Base-by-base conservation (phyloP, 1,140 invertebrate species). In the Procambarus virginalis region DNA sequence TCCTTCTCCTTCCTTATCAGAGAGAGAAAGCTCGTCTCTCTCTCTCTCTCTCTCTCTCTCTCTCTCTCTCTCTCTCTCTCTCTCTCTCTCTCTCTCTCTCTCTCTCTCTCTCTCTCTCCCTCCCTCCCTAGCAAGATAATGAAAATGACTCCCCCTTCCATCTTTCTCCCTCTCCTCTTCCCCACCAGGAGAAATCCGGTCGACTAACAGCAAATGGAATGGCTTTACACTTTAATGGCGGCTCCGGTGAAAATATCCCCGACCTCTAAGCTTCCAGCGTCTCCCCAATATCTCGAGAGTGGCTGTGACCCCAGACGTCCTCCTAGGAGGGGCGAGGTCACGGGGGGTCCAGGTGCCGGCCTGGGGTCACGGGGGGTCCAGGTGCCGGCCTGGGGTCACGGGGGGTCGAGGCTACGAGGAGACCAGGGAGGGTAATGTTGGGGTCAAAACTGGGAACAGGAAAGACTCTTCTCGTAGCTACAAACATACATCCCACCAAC, bases 1-100 rank as follows among this genome's bases (percentile, higher is more conserved):
- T 8, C 2, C 73, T 22, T 76, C 73, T 20, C 73, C n/a, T 58
- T 9, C 55, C 55, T 58, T 8, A 58, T 58, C 8, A 58, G 12
- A 9, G 55, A 9, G 12, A 58, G 6, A 9, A 12, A 58, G 55
- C 12, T 12, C 12, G 0, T 76, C 9, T 76, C 73, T 76, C 73
- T 58, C 55, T 58, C 55, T 58, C 55, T 58, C 55, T 58, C 55
- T 58, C 55, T 58, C 55, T 58, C 55, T 76, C 73, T 76, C 73
- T 76, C 73, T 76, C 73, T 76, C 73, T 76, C 73, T 76, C 73
- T 76, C 73, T 76, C 73, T 76, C 73, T 76, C 73, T 76, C 73
- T 76, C 73, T 76, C 73, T 76, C 73, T 76, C 73, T 76, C 76
- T 46, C 76, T 78, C 45, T 48, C 76, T 78, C 76, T 78, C 45